phyloP scores from a whole-genome alignment of 1,140 invertebrate species.

The Mactra quadrangularis region DNA sequence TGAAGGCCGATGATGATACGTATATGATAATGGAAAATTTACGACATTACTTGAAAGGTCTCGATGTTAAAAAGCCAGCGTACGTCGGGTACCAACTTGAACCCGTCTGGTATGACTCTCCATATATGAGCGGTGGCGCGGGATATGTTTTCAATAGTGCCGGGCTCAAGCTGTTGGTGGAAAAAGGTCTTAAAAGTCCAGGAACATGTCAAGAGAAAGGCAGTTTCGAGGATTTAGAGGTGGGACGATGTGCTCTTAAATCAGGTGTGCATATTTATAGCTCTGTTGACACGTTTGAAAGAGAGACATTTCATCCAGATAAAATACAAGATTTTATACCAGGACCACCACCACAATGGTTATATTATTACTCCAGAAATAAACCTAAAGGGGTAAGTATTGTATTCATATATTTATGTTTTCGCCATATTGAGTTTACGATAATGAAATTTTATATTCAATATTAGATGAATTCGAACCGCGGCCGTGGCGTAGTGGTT shows the following conservation, averaged over 20 bases:
- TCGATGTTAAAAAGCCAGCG: constrained; percentile 66
- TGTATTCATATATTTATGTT: background rate
- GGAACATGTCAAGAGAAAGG: constrained; percentile 85
- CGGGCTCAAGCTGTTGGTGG: constrained; percentile 42
- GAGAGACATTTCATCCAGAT: constrained; percentile 92
- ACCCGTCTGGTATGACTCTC: constrained; percentile 50
- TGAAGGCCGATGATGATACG: constrained; percentile 84
- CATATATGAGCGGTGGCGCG: constrained; percentile 63
- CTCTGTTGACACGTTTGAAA: constrained; percentile 90
- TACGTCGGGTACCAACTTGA: constrained; percentile 62
- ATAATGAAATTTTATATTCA: background rate
- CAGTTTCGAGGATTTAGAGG: constrained; percentile 96
- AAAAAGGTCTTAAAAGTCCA: constrained; percentile 39
- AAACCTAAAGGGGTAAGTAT: constrained; percentile 59
- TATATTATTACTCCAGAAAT: constrained; percentile 58
- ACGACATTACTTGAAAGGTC: constrained; percentile 91
- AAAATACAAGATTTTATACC: constrained; percentile 54
- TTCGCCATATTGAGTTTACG: background rate
- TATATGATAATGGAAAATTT: constrained; percentile 96
- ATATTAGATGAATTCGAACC: too few species aligned
- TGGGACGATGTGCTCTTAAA: constrained; percentile 91
- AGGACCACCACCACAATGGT: constrained; percentile 51
- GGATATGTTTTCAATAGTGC: constrained; percentile 59
- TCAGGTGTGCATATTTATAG: constrained; percentile 94
- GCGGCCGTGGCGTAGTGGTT: too few species aligned